Evolutionary conservation across 2,797 vertebrate genomes (phyloP), one percentile per base, ranked within the genome.

Genomic region (Ceryle rudis): DNA sequence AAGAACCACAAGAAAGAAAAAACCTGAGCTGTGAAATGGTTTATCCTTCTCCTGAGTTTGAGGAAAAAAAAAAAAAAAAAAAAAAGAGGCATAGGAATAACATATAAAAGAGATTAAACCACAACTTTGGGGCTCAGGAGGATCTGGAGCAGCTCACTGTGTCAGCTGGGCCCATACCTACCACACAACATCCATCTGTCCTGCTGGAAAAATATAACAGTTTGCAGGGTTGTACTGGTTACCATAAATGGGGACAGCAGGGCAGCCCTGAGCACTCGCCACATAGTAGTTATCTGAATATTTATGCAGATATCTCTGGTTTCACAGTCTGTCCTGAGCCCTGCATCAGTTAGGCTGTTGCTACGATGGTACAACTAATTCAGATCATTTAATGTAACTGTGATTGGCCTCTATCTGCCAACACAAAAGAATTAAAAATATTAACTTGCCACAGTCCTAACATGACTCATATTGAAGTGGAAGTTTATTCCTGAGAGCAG

Each of bases 121-220:
- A 74, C 46, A 57, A 1, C 35, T 54, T 55, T 0, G 0, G 10
- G 21, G 14, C 12, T 33, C 0, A 1, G 14, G 29, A 81, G n/a
- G 21, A 49, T 64, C 25, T 60, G 49, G 39, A 70, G 37, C 12
- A 46, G 61, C 18, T 19, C 37, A 16, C 6, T 39, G 6, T 14
- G 8, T 25, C 71, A 79, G 11, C 11, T 55, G 66, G 20, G 3
- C 33, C 35, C 41, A 21, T 26, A 35, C 2, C 10, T 55, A 18
- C 41, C 29, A 16, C 19, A 14, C 31, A 74, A 47, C 21, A 51
- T 23, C 37, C 31, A 47, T 37, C 66, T 69, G 3, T 60, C 35
- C 51, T 44, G 15, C 8, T 65, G 44, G 44, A 70, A 88, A 41
- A 78, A 47, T 18, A 4, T 6, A 60, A 21, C 11, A 15, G 19